Conservation (phyloP, 2,888 invertebrate genomes). For the Orthosia incerta region DNA sequence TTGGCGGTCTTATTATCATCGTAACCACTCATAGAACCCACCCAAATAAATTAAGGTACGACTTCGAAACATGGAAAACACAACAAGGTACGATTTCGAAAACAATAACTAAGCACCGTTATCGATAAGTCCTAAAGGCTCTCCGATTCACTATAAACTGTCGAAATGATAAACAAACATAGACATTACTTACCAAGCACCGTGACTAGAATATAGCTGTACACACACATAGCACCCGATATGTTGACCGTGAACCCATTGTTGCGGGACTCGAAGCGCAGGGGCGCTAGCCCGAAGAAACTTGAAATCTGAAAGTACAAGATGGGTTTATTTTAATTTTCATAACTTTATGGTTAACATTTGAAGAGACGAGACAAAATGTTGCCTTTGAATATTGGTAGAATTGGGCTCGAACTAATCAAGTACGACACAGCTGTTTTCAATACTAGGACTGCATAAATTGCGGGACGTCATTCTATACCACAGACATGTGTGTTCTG, state of each 20-base stretch:
- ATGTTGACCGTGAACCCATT: slow-evolving; percentile 82
- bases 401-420: not conserved
- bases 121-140: not conserved
- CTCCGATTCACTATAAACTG: not conserved
- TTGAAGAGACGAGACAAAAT: too few relatives aligned
- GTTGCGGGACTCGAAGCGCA: slow-evolving; percentile 80
- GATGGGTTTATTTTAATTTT: not conserved
- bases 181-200: slow-evolving; percentile 77
- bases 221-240: slow-evolving; percentile 85
- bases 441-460: not conserved
- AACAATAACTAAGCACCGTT: too few relatives aligned
- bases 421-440: not conserved
- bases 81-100: too few relatives aligned
- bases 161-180: not conserved
- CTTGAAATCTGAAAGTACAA: slow-evolving; percentile 82
- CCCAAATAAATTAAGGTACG: too few relatives aligned
- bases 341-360: too few relatives aligned
- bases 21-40: too few relatives aligned
- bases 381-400: too few relatives aligned
- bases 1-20: too few relatives aligned
- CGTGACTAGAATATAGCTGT: slow-evolving; percentile 85
- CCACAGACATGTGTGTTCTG: too few relatives aligned
- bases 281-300: slow-evolving; percentile 86
- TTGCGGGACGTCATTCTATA: not conserved
- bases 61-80: too few relatives aligned